Conservation (phyloP, 2,113 vertebrate species). For the Eublepharis macularius region DNA sequence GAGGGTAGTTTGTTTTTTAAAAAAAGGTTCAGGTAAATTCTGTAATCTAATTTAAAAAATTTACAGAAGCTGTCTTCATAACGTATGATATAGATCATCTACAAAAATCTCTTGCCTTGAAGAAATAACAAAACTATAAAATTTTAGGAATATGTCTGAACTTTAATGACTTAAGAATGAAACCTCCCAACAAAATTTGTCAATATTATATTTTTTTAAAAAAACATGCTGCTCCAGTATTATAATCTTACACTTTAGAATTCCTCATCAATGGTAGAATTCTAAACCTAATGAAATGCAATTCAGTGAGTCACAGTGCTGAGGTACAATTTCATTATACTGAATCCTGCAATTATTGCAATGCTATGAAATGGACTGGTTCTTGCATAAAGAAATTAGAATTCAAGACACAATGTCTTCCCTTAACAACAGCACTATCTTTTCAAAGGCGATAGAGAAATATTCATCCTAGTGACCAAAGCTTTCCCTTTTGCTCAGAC, state of each 20-base stretch:
- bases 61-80: neutral
- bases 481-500: conserved; percentile 39
- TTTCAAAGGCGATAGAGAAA: conserved; percentile 37
- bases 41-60: neutral
- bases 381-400: conserved; percentile 40
- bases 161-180: neutral
- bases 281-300: conserved; percentile 3
- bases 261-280: neutral
- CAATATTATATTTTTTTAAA: neutral
- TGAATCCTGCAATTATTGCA: conserved; percentile 9
- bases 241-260: fast-evolving
- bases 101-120: neutral
- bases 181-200: neutral
- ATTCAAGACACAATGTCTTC: conserved; percentile 48
- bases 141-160: conserved; percentile 22
- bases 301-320: neutral
- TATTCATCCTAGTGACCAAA: conserved; percentile 15
- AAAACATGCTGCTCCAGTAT: neutral
- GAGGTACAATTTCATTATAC: neutral
- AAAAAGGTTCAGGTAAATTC: neutral
- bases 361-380: conserved; percentile 16
- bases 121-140: fast-evolving
- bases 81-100: fast-evolving
- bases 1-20: neutral
- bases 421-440: conserved; percentile 42